Conservation (phyloP, 2,113 vertebrate species). For the Copsychus sechellarum region DNA sequence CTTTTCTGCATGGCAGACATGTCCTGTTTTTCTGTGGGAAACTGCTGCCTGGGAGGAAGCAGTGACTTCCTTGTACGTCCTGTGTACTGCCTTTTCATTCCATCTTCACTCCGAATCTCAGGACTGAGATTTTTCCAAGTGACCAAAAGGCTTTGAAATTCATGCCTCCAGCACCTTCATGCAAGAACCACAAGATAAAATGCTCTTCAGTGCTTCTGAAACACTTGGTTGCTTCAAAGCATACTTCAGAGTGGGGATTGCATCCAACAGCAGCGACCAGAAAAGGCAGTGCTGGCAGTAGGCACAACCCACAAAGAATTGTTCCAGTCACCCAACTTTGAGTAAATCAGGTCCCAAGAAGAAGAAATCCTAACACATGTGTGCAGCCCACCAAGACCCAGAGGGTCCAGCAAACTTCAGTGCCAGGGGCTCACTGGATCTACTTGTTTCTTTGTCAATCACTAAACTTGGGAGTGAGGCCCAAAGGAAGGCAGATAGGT, state of each 20-base stretch:
- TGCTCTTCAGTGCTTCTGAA: not conserved
- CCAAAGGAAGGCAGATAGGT: not conserved
- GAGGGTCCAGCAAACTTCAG: not conserved
- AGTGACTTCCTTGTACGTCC: not conserved
- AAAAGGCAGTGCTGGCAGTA: not conserved
- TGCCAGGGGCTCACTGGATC: not conserved
- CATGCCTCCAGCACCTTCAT: accelerated
- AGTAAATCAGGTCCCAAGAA: not conserved
- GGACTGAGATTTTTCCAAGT: not conserved
- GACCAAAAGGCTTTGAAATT: not conserved
- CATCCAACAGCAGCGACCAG: not conserved
- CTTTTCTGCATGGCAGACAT: not conserved
- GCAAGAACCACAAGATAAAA: not conserved
- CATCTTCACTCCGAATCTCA: not conserved
- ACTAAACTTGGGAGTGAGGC: not conserved
- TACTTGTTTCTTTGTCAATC: not conserved
- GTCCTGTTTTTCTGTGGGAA: constrained; percentile 38
- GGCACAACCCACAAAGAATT: not conserved
- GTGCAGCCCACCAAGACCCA: not conserved
- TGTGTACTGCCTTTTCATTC: not conserved
- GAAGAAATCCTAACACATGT: not conserved
- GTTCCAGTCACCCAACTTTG: not conserved
- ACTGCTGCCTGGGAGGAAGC: not conserved
- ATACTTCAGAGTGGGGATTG: not conserved
- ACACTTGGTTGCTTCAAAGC: not conserved